These are phyloP conservation scores for Busseola fusca DNA, from an alignment of 2,888 invertebrate species.

Conservation along the genomic window DNA sequence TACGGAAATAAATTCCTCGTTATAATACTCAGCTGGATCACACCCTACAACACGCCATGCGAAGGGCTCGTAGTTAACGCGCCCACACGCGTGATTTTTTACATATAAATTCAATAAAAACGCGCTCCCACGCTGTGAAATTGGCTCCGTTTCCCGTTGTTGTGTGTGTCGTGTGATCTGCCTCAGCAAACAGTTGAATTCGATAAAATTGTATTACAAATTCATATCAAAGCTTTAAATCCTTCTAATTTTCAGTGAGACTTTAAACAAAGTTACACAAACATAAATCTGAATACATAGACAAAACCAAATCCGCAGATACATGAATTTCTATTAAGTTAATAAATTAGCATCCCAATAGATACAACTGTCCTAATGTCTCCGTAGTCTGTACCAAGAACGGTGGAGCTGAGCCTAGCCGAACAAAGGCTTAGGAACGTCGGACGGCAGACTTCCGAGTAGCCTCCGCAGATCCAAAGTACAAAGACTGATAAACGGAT, in stretches of 20 bases:
- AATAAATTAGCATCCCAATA: constrained; percentile 48
- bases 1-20: neutral
- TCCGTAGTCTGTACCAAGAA: constrained; percentile 19
- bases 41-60: neutral
- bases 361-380: constrained; percentile 7
- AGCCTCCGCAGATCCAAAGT: constrained; percentile 40
- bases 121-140: neutral
- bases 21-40: neutral
- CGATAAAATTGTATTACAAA: too few relatives aligned
- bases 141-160: neutral
- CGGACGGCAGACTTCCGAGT: constrained; percentile 33
- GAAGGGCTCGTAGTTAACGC: neutral
- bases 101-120: neutral
- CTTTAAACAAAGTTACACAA: neutral
- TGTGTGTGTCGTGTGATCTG: neutral
- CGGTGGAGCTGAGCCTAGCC: constrained; percentile 38
- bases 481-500: constrained; percentile 56
- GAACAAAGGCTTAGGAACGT: constrained; percentile 55
- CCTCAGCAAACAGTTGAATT: neutral
- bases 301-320: neutral
- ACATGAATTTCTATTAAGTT: constrained; percentile 6
- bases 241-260: neutral
- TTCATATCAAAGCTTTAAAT: neutral
- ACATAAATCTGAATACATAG: neutral
- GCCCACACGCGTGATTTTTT: neutral